Evolutionary conservation across 2,888 invertebrate species (phyloP).

Genomic region (Rotaria sp.): DNA sequence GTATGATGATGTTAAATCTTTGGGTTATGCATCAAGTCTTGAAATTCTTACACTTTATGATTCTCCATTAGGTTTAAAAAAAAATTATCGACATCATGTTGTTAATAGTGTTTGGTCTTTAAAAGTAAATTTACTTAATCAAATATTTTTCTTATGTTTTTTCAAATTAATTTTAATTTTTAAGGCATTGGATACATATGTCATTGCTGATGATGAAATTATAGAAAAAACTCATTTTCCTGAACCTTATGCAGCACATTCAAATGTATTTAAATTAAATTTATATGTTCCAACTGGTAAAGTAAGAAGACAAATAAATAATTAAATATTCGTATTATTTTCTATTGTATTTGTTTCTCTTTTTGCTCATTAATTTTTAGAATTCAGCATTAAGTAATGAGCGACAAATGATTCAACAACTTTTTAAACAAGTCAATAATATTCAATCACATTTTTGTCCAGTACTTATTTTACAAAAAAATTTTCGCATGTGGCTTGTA

Average conservation of each 20-base stretch:
- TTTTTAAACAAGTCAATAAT: slow-evolving; percentile 46
- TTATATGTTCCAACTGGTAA: slow-evolving; percentile 45
- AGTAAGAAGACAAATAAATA: slow-evolving; percentile 35
- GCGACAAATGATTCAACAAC: slow-evolving; percentile 42
- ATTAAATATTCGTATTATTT: background rate
- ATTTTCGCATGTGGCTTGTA: slow-evolving; percentile 47
- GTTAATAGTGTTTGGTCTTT: slow-evolving; percentile 53
- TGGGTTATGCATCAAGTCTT: slow-evolving; percentile 46
- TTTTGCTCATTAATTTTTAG: slow-evolving; percentile 43
- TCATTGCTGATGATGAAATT: slow-evolving; percentile 55
- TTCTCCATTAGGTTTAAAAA: slow-evolving; percentile 51
- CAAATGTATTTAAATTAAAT: slow-evolving; percentile 46
- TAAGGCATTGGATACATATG: slow-evolving; percentile 50
- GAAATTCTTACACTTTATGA: slow-evolving; percentile 51
- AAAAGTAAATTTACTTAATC: slow-evolving; percentile 39
- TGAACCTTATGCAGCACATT: slow-evolving; percentile 45
- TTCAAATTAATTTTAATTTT: background rate
- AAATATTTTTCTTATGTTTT: background rate
- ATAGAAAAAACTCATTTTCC: slow-evolving; percentile 54
- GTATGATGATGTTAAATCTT: slow-evolving; percentile 49
- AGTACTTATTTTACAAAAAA: slow-evolving; percentile 52
- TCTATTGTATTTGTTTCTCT: background rate
- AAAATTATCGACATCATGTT: slow-evolving; percentile 53
- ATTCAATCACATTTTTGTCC: slow-evolving; percentile 51
- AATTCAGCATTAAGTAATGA: slow-evolving; percentile 45